Evolutionary conservation across 2,888 invertebrate species (phyloP).

Genomic region (Monopis laevigella): DNA sequence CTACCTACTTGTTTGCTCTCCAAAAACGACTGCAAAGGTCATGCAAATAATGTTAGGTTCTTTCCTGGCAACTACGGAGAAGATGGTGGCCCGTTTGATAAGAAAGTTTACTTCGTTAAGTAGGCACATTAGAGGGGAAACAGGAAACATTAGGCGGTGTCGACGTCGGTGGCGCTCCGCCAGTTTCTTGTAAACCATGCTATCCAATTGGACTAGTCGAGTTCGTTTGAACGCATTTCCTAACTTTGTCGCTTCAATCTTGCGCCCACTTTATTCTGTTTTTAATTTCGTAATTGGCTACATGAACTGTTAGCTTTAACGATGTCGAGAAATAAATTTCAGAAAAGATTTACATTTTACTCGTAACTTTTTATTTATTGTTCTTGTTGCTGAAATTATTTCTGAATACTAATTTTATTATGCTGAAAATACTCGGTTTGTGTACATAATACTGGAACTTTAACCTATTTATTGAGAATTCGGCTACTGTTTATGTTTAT

Average conservation of each 20-base stretch:
- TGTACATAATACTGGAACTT: too few species aligned
- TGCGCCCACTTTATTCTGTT: slow-evolving; percentile 1
- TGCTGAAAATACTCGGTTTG: too few species aligned
- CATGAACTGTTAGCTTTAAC: background rate
- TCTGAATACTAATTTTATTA: too few species aligned
- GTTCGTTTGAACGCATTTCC: slow-evolving; percentile 28
- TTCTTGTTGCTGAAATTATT: too few species aligned
- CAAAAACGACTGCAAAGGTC: slow-evolving; percentile 1
- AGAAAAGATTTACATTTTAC: too few species aligned
- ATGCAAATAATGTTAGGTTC: slow-evolving; percentile 36
- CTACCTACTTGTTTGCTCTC: background rate
- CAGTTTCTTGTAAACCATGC: slow-evolving; percentile 59
- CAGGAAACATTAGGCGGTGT: slow-evolving; percentile 58
- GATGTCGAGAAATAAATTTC: too few species aligned
- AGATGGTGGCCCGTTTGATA: slow-evolving; percentile 55
- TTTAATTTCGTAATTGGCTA: slow-evolving; percentile 3
- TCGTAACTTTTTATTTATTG: too few species aligned
- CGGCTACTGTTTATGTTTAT: slow-evolving; percentile 4
- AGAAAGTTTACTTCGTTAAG: slow-evolving; percentile 62
- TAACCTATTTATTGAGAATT: too few species aligned
- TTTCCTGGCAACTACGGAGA: slow-evolving; percentile 37
- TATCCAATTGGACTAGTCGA: slow-evolving; percentile 48
- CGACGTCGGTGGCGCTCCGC: slow-evolving; percentile 50
- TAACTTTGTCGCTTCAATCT: slow-evolving; percentile 8
- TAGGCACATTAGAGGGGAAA: slow-evolving; percentile 57